Evolutionary conservation across 2,797 vertebrate species (phyloP).

Genomic region (Gouania willdenowi): DNA sequence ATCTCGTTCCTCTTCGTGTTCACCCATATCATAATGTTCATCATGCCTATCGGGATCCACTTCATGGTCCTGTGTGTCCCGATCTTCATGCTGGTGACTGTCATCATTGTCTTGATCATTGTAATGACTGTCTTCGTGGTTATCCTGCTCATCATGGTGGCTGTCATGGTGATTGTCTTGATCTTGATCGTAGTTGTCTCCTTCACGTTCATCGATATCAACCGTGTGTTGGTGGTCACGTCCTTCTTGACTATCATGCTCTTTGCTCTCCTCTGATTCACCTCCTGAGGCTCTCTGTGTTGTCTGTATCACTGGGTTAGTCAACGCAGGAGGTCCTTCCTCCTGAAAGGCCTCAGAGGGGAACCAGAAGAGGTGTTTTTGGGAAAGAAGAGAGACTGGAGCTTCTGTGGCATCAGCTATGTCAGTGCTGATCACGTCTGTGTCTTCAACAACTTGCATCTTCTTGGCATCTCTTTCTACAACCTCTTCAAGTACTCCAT

Average conservation of each 20-base stretch:
- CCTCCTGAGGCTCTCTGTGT: slow-evolving; percentile 62
- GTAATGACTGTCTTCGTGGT: slow-evolving; percentile 22
- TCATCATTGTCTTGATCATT: slow-evolving; percentile 15
- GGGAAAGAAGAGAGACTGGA: slow-evolving; percentile 80
- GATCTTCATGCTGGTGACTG: slow-evolving; percentile 9
- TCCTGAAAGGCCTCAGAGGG: slow-evolving; percentile 81
- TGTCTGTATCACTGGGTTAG: slow-evolving; percentile 58
- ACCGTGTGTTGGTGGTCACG: slow-evolving; percentile 24
- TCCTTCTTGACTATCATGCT: slow-evolving; percentile 51
- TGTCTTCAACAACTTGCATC: slow-evolving; percentile 29
- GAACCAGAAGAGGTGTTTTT: slow-evolving; percentile 90
- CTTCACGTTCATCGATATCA: slow-evolving; percentile 28
- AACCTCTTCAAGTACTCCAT: slow-evolving; percentile 23
- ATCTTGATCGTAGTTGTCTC: slow-evolving; percentile 18
- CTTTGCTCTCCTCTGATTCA: slow-evolving; percentile 56
- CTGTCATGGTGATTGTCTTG: background rate
- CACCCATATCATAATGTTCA: slow-evolving; percentile 62
- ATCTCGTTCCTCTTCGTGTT: slow-evolving; percentile 46
- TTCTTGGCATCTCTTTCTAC: slow-evolving; percentile 13
- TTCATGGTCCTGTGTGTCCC: slow-evolving; percentile 13
- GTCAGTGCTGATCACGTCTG: slow-evolving; percentile 32
- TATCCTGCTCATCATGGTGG: background rate
- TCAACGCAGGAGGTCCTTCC: slow-evolving; percentile 48
- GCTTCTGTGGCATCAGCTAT: slow-evolving; percentile 67
- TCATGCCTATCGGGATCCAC: slow-evolving; percentile 19